Evolutionary conservation across 2,113 vertebrate species (phyloP), one percentile per base, ranked within the genome.

Genomic region (Clupea harengus): DNA sequence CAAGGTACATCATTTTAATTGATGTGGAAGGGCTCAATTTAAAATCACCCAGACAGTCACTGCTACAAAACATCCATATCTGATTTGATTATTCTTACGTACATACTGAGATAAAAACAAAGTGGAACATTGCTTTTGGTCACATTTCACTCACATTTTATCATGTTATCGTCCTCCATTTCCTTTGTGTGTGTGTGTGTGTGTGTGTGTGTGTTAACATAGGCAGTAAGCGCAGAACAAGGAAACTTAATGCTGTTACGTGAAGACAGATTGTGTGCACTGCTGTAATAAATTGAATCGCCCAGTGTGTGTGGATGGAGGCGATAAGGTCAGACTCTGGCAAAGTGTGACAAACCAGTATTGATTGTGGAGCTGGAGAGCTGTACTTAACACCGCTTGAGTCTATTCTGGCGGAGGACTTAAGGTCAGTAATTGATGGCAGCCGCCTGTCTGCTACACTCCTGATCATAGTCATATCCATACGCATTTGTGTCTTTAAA

Each of bases 321-420:
- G 50, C 52, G 49, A 45, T 83, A 83, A 83, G 52, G 54, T 83
- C 82, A 83, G 52, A 25, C 52, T 45, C 28, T 54, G 32, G 49
- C 49, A 39, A 7, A 64, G 82, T 83, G 82, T 83, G 82, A 39
- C 82, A 39, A 83, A 83, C 57, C 39, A 32, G 32, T 83, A 83
- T 83, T 44, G 82, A 83, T 83, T 20, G 50, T 45, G 13, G 52
- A 45, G 52, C 64, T 13, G 32, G 17, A 60, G 64, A 72, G 64
- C 22, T 72, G 32, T 72, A 72, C 25, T 28, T 72, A 28, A 72
- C 64, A 28, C n/a, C 64, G 32, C 64, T 49, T 6, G 46, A 47
- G 81, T 47, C 17, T 39, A 32, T 72, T 72, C n/a, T 72, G 64
- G 2, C 6, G 64, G n/a, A 72, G 60, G n/a, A 11, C 25, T 28